phyloP scores from a whole-genome alignment of 2,113 vertebrate species.

The Oenanthe oenanthe region DNA sequence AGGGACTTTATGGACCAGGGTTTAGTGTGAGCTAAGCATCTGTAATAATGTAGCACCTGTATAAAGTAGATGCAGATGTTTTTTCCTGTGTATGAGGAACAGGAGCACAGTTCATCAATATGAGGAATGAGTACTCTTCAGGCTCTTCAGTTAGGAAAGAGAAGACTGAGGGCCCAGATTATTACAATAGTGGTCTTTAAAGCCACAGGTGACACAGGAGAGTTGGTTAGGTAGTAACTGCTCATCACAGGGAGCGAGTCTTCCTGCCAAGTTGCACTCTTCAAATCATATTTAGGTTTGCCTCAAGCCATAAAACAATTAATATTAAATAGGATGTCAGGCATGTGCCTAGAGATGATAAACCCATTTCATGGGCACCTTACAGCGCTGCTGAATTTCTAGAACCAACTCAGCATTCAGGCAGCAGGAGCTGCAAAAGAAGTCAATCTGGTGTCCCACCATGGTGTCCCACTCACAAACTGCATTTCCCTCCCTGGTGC shows the following conservation, averaged over 20 bases:
- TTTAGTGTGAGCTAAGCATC: neutral
- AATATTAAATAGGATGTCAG: neutral
- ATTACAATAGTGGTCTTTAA: neutral
- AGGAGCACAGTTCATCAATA: neutral
- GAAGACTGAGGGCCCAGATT: neutral
- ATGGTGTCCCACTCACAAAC: neutral
- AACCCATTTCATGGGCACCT: neutral
- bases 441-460: neutral
- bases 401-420: accelerated
- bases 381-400: neutral
- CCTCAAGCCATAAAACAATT: neutral
- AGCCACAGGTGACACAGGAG: neutral
- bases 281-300: neutral
- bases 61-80: neutral
- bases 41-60: neutral
- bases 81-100: neutral
- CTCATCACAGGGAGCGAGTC: accelerated
- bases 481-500: neutral
- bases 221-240: neutral
- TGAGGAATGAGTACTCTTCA: neutral
- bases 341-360: neutral
- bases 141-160: neutral
- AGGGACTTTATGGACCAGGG: neutral
- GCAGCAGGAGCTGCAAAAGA: neutral
- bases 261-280: neutral